phyloP scores from a whole-genome alignment of 2,113 vertebrate genomes.

The Tragelaphus imberbis region DNA sequence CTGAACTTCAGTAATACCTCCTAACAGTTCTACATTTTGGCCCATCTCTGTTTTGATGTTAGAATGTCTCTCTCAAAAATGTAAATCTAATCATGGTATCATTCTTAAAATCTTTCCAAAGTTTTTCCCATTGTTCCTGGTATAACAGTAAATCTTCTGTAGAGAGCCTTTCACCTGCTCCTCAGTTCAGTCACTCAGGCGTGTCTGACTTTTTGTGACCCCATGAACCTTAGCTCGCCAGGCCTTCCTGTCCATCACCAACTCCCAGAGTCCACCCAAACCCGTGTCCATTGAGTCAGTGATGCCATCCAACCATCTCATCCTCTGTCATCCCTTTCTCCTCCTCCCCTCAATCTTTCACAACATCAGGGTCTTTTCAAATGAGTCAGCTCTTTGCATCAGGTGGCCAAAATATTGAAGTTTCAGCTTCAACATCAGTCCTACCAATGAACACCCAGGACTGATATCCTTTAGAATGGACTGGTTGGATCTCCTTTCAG shows the following conservation, averaged over 20 bases:
- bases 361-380: background rate
- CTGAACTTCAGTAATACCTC: background rate
- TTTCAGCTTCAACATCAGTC: background rate
- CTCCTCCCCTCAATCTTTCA: background rate
- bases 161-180: background rate
- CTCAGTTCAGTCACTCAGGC: background rate
- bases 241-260: background rate
- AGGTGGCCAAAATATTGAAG: background rate
- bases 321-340: background rate
- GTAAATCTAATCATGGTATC: background rate
- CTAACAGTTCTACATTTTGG: background rate
- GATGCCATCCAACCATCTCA: background rate
- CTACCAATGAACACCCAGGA: background rate
- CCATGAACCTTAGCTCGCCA: rapidly evolving
- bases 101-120: background rate
- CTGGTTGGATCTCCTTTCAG: background rate
- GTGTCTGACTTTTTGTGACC: rapidly evolving
- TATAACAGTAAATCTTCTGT: background rate
- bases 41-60: background rate
- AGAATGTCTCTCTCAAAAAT: background rate
- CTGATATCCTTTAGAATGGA: background rate
- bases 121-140: background rate
- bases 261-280: background rate
- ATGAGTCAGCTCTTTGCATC: background rate
- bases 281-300: background rate